Conservation (phyloP, 2,797 vertebrate species). For the Prunella strophiata region DNA sequence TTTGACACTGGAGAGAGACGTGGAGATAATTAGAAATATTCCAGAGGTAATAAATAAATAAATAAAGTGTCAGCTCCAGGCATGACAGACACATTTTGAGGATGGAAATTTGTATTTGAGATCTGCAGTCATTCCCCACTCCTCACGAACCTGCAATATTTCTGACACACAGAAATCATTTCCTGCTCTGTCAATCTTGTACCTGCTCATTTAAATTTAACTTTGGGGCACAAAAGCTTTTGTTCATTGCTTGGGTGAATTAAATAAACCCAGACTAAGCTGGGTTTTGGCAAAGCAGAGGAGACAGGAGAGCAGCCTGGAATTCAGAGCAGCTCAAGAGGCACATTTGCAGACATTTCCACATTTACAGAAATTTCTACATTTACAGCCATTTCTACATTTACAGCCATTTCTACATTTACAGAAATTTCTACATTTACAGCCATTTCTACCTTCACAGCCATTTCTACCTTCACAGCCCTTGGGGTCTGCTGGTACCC, state of each 20-base stretch:
- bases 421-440: accelerated
- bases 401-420: accelerated
- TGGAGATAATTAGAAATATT: background rate
- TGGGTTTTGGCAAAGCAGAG: background rate
- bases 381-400: too few species aligned
- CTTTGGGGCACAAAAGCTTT: background rate
- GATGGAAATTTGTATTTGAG: background rate
- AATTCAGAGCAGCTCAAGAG: background rate
- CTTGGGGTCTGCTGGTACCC: background rate
- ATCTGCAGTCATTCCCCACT: background rate
- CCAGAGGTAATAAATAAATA: background rate
- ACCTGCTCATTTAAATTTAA: background rate
- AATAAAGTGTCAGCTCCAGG: background rate
- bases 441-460: accelerated
- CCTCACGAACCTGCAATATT: background rate
- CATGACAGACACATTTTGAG: background rate
- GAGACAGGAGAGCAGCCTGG: background rate
- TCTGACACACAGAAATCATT: accelerated
- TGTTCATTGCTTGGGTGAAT: background rate
- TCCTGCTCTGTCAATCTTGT: background rate
- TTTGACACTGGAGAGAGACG: constrained; percentile 87
- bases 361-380: background rate
- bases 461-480: background rate
- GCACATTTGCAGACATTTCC: background rate
- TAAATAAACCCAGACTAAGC: background rate